Conservation (phyloP, 2,113 vertebrate species). For the Calyptommatus sinebrachiatus region DNA sequence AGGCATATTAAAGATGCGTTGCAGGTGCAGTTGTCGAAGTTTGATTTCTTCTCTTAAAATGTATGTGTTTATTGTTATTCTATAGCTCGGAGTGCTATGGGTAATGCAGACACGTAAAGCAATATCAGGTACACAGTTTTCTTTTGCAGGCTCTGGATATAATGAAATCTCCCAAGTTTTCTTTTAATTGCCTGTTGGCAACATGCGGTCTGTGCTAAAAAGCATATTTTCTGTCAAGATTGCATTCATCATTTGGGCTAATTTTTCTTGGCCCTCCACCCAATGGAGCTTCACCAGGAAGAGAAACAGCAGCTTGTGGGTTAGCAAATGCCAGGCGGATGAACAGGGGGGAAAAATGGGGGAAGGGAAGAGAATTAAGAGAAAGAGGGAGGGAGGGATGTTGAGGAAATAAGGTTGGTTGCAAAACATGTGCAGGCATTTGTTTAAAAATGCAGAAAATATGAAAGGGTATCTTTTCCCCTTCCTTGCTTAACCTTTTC, state of each 20-base stretch:
- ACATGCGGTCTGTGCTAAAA: conserved; percentile 82
- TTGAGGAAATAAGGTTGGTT: conserved; percentile 19
- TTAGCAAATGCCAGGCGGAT: conserved; percentile 75
- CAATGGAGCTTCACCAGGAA: conserved; percentile 74
- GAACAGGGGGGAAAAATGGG: conserved; percentile 60
- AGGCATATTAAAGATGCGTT: not conserved
- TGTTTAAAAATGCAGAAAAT: conserved; percentile 7
- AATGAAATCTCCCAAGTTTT: conserved; percentile 72
- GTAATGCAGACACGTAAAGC: not conserved
- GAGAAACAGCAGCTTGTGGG: conserved; percentile 81
- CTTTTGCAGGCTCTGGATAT: conserved; percentile 60
- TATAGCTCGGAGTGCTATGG: not conserved
- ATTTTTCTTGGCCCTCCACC: conserved; percentile 80
- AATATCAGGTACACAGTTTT: conserved; percentile 41
- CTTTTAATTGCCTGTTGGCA: conserved; percentile 75
- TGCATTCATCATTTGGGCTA: conserved; percentile 77
- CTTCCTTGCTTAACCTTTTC: conserved; percentile 24
- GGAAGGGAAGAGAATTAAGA: not conserved
- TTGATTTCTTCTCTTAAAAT: not conserved
- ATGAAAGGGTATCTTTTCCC: conserved; percentile 44
- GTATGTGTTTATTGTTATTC: not conserved
- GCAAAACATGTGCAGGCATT: conserved; percentile 29
- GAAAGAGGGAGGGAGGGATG: not conserved
- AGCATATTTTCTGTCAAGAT: conserved; percentile 80
- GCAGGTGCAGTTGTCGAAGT: too few species aligned